Evolutionary conservation across 2,113 vertebrate genomes (phyloP).

Genomic region (Lophochroa leadbeateri): DNA sequence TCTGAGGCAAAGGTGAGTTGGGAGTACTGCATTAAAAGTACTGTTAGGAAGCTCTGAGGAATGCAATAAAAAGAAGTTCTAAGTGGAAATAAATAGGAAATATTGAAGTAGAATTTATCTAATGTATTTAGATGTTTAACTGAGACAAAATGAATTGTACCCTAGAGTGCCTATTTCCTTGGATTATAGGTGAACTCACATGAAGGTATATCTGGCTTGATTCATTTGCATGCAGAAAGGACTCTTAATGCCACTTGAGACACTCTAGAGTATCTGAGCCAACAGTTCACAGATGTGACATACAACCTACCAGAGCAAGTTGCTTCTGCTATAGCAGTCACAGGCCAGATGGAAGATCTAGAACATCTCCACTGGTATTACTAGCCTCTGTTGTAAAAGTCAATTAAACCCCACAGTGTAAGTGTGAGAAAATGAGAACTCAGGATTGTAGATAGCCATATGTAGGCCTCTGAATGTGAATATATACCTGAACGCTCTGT

Average conservation of each 20-base stretch:
- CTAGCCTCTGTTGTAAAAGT: not conserved
- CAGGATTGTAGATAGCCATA: not conserved
- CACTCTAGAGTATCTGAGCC: not conserved
- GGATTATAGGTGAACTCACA: not conserved
- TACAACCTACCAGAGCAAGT: not conserved
- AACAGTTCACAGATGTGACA: not conserved
- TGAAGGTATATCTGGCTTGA: not conserved
- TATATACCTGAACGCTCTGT: not conserved
- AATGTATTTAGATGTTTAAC: not conserved
- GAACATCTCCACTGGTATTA: not conserved
- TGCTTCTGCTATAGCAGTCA: not conserved
- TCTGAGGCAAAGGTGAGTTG: constrained; percentile 17
- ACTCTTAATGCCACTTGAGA: not conserved
- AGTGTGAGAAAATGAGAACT: not conserved
- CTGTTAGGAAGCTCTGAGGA: not conserved
- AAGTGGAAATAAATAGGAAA: constrained; percentile 7
- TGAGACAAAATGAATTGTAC: not conserved
- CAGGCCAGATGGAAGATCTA: not conserved
- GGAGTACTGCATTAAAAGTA: not conserved
- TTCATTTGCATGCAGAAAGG: not conserved
- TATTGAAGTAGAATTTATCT: not conserved
- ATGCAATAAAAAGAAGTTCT: constrained; percentile 5
- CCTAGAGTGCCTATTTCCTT: not conserved
- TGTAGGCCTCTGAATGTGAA: not conserved
- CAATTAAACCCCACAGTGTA: not conserved